Evolutionary conservation across 2,113 vertebrate genomes (phyloP), one percentile per base, ranked within the genome.

Genomic region (Alligator sinensis): DNA sequence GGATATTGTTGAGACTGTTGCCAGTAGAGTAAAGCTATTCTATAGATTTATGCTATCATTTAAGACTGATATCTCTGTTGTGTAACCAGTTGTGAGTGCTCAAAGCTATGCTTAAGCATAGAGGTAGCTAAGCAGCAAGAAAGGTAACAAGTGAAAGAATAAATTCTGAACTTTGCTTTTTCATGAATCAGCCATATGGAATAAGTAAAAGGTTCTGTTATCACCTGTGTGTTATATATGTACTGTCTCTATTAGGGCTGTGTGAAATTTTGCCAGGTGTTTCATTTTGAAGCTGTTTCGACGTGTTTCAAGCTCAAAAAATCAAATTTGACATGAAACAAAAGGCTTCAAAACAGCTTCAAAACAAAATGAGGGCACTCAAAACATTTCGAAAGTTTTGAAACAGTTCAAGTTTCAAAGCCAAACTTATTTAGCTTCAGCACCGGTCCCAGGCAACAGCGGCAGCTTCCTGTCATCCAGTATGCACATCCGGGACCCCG

Each of bases 11-110:
- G 77, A 87, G 80, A 86, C 1, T 66, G 8, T 22, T 28, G 77
- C 0, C 1, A 34, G 66, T 25, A 70, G 74, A 84, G 63, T 79
- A 89, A 91, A 81, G 14, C 59, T 74, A 15, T 89, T 87, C 92
- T 81, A 83, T 11, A 91, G 94, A 94, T 87, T 63, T 4, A 64
- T 47, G 77, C 58, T 70, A 90, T 86, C 94, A 96, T 87, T 95
- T 89, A 89, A 19, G 80, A 54, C 66, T 78, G 57, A 54, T 4
- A 0, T 25, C 94, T 61, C 22, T 87, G 34, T 47, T 81, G 13
- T 34, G 63, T n/a, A 57, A n/a, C 61, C 63, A 94, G 13, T 25
- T 76, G 1, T 86, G 54, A 25, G 47, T 77, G 27, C 30, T 4
- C 74, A 88, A 30, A 34, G 61, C 3, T n/a, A 38, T 5, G 5